Evolutionary conservation across 1,140 invertebrate species (phyloP).

Genomic region (Microvelia longipes): DNA sequence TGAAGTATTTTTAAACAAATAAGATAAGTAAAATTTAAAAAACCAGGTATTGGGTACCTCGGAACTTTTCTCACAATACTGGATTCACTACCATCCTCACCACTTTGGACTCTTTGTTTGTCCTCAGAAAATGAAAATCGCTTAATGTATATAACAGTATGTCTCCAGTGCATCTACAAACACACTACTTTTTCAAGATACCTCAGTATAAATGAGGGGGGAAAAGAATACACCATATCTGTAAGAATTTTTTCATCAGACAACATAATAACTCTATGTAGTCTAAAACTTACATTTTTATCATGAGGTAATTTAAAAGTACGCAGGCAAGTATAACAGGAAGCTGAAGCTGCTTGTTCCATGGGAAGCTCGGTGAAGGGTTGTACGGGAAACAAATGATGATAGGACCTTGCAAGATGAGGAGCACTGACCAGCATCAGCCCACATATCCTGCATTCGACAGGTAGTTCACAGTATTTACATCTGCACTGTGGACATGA

Average conservation of each 20-base stretch:
- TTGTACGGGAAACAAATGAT: slow-evolving; percentile 86
- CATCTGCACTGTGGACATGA: slow-evolving; percentile 82
- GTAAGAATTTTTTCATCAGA: too few species aligned
- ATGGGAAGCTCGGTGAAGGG: slow-evolving; percentile 51
- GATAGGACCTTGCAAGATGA: slow-evolving; percentile 90
- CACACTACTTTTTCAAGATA: too few species aligned
- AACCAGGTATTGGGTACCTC: neutral
- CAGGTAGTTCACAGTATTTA: slow-evolving; percentile 94
- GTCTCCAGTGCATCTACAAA: too few species aligned
- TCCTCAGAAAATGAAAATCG: neutral
- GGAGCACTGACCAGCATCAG: slow-evolving; percentile 93
- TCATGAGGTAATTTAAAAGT: slow-evolving; percentile 31
- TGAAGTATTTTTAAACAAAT: neutral
- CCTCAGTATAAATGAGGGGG: too few species aligned
- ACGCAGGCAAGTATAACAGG: slow-evolving; percentile 14
- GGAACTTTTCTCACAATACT: neutral
- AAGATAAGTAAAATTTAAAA: neutral
- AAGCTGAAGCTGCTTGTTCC: neutral
- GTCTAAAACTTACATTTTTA: slow-evolving; percentile 60
- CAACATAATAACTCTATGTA: too few species aligned
- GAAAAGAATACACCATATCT: too few species aligned
- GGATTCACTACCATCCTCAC: neutral
- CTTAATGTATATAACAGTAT: too few species aligned
- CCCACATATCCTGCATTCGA: slow-evolving; percentile 88
- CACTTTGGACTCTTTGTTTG: neutral